Evolutionary conservation across 2,888 invertebrate species (phyloP), one percentile per base, ranked within the genome.

Genomic region (Mamestra brassicae): DNA sequence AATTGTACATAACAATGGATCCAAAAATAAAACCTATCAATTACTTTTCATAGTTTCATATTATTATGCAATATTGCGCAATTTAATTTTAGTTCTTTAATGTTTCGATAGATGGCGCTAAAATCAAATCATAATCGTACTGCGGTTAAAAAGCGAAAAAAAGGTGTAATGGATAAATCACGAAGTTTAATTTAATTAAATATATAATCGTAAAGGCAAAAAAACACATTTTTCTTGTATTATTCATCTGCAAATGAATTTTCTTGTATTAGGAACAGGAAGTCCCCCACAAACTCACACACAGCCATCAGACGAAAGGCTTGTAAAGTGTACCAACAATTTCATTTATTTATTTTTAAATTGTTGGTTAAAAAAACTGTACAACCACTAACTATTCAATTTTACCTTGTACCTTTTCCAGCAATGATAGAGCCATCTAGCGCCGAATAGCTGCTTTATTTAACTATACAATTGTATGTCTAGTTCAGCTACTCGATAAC

Each of bases 401-500:
- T 26, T 26, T 26, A 26, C 26, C 26, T 26, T 26, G 1, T 26
- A 26, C 26, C 26, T 26, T 26, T 26, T 26, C 1, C 26, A 1
- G 26, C 26, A 26, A 26, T 45, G 2, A 10, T 55, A 36, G 1
- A 26, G 78, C 66, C 81, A 81, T 71, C 81, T 81, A 67, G 57
- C 61, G 74, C 1, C 38, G 5, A 64, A 57, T 50, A 55, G 15
- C 4, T 54, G 8, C 3, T 26, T 60, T 26, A 5, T 42, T 36
- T 0, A 3, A 2, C 3, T 10, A n/a, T 0, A 0, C 0, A 47
- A 6, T 10, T 7, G 38, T 34, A 4, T 15, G 10, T 60, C 1
- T 80, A 82, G 57, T 89, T 69, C 38, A n/a, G 70, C 88, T 85
- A 90, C 73, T 88, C 34, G 8, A 34, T 62, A 63, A 38, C 2